A percentile compares a stretch with the other conserved stretches of the same genome.
phyloP scores from a whole-genome alignment of 2,113 vertebrate species.

The Sinocyclocheilus anophthalmus region DNA sequence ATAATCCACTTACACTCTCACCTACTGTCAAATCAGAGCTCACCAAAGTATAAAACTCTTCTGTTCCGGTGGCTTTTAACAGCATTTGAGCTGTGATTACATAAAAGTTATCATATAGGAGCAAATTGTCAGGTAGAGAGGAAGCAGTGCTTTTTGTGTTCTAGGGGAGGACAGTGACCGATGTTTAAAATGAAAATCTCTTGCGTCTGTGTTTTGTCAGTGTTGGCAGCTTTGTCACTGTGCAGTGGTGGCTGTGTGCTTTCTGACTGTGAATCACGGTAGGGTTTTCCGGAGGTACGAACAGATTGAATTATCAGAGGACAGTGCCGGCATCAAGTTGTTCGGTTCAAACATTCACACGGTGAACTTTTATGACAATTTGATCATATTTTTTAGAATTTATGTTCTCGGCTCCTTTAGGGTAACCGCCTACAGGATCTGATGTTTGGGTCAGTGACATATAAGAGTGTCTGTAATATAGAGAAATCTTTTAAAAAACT shows the following conservation, averaged over 20 bases:
- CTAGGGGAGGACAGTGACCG: conserved; percentile 6
- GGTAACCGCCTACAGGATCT: not conserved
- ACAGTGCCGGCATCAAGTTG: not conserved
- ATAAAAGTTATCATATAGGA: not conserved
- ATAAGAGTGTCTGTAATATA: not conserved
- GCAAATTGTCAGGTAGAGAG: not conserved
- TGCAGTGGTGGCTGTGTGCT: conserved; percentile 1
- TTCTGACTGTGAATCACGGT: conserved; percentile 3
- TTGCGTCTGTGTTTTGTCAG: conserved; percentile 8
- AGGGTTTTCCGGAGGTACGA: not conserved
- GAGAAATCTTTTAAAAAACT: not conserved
- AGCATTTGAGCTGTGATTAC: not conserved
- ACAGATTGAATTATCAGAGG: not conserved
- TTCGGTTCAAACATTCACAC: not conserved
- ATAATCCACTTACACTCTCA: conserved; percentile 52
- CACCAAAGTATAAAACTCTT: not conserved
- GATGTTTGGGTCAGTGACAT: too few relatives aligned
- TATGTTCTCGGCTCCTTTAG: not conserved
- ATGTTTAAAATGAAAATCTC: conserved; percentile 1
- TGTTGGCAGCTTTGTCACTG: conserved; percentile 10
- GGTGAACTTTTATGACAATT: not conserved
- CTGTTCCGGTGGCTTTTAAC: conserved; percentile 12
- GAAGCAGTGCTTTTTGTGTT: conserved; percentile 14
- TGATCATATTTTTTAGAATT: conserved; percentile 1
- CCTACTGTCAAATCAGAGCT: not conserved